Evolutionary conservation across 2,888 invertebrate genomes (phyloP).

Genomic region (Lamellibrachia satsuma): DNA sequence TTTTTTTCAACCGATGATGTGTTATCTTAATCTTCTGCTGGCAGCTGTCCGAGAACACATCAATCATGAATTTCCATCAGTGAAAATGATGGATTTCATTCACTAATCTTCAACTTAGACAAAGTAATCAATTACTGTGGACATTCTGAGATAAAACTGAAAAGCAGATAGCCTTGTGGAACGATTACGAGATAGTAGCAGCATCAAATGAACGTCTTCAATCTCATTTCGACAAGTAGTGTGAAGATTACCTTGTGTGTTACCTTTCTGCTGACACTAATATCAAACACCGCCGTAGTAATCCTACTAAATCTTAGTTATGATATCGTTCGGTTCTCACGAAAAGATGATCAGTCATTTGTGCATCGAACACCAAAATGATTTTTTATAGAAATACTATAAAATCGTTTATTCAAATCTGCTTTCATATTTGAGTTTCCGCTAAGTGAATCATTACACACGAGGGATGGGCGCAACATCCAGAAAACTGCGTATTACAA

Average conservation of each 20-base stretch:
- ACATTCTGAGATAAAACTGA: neutral
- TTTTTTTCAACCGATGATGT: constrained; percentile 31
- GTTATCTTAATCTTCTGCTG: constrained; percentile 26
- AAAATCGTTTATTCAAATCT: no score
- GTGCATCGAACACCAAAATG: no score
- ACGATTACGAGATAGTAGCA: neutral
- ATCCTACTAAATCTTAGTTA: no score
- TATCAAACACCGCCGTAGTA: no score
- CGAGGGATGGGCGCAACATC: no score
- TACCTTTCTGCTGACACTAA: constrained; percentile 79
- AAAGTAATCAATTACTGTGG: neutral
- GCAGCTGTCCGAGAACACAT: constrained; percentile 26
- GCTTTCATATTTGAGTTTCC: no score
- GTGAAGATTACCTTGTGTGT: constrained; percentile 81
- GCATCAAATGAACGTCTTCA: neutral
- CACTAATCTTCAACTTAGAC: neutral
- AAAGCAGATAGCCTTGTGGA: neutral
- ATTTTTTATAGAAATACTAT: no score
- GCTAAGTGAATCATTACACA: no score
- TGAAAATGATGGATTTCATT: neutral
- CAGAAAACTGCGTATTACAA: no score
- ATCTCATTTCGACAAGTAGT: neutral
- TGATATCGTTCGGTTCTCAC: no score
- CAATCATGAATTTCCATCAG: neutral
- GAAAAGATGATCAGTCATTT: no score